Percentiles rank a stretch among this genome's conserved stretches.
These are phyloP conservation scores for Cryptus viduatorius DNA, from an alignment of 2,888 invertebrate species.

Conservation along the genomic window DNA sequence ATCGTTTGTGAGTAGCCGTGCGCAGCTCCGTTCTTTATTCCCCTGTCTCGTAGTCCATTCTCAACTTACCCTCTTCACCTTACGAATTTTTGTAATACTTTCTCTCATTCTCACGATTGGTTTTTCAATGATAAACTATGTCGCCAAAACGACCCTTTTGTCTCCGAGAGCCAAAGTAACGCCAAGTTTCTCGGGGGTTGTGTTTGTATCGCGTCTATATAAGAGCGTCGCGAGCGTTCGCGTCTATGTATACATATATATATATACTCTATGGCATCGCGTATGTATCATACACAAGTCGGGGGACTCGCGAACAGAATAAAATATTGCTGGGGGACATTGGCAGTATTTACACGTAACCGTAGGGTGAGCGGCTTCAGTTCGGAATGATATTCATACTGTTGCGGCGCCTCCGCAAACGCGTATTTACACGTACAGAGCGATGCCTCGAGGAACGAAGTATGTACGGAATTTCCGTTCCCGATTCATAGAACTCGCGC, in stretches of 20 bases:
- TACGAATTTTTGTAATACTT: not conserved
- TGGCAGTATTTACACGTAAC: constrained; percentile 7
- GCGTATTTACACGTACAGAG: constrained; percentile 9
- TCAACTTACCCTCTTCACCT: not conserved
- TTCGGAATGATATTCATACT: constrained; percentile 37
- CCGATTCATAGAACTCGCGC: constrained; percentile 55
- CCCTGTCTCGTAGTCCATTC: not conserved
- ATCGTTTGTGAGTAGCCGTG: not conserved
- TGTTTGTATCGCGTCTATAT: not conserved
- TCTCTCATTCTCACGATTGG: not conserved
- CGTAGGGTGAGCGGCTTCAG: not conserved
- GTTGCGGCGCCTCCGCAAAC: constrained; percentile 34
- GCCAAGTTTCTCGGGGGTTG: not conserved
- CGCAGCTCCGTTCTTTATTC: not conserved
- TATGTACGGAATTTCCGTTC: constrained; percentile 61
- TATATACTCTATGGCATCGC: not conserved
- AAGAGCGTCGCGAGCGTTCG: no score
- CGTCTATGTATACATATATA: not conserved
- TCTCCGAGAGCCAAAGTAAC: not conserved
- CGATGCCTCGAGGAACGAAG: constrained; percentile 16
- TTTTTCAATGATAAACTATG: constrained; percentile 32
- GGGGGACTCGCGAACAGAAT: constrained; percentile 5
- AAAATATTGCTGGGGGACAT: constrained; percentile 31
- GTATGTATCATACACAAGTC: not conserved
- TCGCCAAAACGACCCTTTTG: not conserved